phyloP scores from a whole-genome alignment of 2,888 invertebrate species.

The Malachius bipustulatus region DNA sequence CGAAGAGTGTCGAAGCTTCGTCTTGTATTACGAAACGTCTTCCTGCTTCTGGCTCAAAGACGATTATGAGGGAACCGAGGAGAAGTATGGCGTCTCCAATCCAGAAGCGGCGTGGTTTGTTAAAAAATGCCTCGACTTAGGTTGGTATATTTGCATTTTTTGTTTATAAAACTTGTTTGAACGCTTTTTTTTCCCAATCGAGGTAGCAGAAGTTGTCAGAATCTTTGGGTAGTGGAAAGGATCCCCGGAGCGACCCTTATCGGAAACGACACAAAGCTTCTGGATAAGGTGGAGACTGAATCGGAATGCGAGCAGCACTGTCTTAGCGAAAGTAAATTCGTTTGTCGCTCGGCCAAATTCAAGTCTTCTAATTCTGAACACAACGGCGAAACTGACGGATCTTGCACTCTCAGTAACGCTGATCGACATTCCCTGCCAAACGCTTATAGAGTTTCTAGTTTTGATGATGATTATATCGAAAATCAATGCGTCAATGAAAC shows the following conservation, averaged over 20 bases:
- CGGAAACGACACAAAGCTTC: slow-evolving; percentile 49
- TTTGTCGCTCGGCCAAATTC: slow-evolving; percentile 47
- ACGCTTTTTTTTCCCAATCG: background rate
- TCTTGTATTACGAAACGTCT: slow-evolving; percentile 30
- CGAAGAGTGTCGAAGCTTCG: slow-evolving; percentile 31
- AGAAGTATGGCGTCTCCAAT: slow-evolving; percentile 37
- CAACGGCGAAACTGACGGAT: slow-evolving; percentile 35
- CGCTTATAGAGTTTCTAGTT: slow-evolving; percentile 62
- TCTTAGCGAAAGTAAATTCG: slow-evolving; percentile 41
- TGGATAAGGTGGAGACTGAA: slow-evolving; percentile 49
- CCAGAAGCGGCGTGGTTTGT: slow-evolving; percentile 52
- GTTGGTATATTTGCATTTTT: background rate
- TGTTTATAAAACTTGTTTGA: background rate
- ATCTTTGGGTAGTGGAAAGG: slow-evolving; percentile 65
- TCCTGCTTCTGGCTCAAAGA: slow-evolving; percentile 32
- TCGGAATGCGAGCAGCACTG: slow-evolving; percentile 56
- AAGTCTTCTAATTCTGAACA: slow-evolving; percentile 15
- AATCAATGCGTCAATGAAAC: slow-evolving; percentile 57
- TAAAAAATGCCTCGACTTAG: slow-evolving; percentile 32
- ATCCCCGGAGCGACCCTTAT: slow-evolving; percentile 64
- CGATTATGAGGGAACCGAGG: slow-evolving; percentile 19
- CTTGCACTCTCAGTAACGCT: slow-evolving; percentile 58
- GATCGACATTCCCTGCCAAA: slow-evolving; percentile 66
- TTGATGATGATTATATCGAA: slow-evolving; percentile 71
- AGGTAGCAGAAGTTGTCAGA: slow-evolving; percentile 28